These are phyloP conservation scores for Channa argus DNA, from an alignment of 2,113 vertebrate genomes.

Conservation along the genomic window DNA sequence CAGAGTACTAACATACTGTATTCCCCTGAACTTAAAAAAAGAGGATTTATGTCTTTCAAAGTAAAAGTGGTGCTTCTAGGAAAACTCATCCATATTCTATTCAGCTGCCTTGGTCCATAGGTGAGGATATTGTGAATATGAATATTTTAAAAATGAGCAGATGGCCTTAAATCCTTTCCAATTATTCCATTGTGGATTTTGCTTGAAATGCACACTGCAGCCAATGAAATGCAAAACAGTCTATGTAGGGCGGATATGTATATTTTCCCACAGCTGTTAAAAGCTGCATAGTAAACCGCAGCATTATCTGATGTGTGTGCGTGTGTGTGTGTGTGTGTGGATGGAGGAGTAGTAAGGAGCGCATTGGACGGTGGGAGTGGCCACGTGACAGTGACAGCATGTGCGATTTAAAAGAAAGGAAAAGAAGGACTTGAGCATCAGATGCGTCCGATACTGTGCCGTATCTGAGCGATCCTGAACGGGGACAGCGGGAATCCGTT, in stretches of 20 bases:
- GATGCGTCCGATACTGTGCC: slow-evolving; percentile 22
- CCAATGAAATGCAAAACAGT: background rate
- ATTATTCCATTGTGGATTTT: background rate
- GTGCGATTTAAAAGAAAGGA: slow-evolving; percentile 60
- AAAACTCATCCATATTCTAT: background rate
- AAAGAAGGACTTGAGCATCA: slow-evolving; percentile 49
- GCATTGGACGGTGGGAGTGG: slow-evolving; percentile 50
- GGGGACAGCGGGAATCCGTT: background rate
- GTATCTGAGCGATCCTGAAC: slow-evolving; percentile 8
- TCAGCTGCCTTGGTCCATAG: background rate
- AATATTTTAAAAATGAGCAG: background rate
- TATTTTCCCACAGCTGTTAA: background rate
- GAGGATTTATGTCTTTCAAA: background rate
- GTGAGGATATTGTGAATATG: background rate
- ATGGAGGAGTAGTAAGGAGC: slow-evolving; percentile 43
- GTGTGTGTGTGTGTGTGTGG: slow-evolving; percentile 4
- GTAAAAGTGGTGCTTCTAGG: background rate
- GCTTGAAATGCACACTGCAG: background rate
- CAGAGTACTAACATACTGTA: background rate
- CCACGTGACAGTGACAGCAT: slow-evolving; percentile 71
- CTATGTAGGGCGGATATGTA: background rate
- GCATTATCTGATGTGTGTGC: slow-evolving; percentile 1
- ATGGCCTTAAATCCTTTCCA: background rate
- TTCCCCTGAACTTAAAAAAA: background rate
- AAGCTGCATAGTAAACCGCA: slow-evolving; percentile 33